phyloP scores from a whole-genome alignment of 1,140 invertebrate species.

The Heliothis subflexa region DNA sequence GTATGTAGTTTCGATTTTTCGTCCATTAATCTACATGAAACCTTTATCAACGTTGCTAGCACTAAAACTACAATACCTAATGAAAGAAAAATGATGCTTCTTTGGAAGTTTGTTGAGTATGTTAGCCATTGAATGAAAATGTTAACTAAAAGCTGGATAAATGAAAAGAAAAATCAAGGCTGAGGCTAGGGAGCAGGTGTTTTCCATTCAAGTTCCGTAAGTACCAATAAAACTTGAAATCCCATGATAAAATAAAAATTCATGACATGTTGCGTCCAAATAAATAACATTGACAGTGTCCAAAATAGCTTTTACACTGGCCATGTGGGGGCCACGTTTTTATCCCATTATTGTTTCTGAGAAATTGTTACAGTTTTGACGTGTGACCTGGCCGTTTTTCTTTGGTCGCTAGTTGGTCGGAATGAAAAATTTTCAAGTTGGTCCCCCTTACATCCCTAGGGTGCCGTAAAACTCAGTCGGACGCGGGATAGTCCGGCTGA shows the following conservation, averaged over 20 bases:
- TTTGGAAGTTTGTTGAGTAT: not conserved
- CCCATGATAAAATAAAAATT: constrained; percentile 84
- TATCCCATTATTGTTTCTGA: constrained; percentile 85
- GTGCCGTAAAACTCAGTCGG: constrained; percentile 81
- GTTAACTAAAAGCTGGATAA: not conserved
- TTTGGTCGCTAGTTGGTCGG: constrained; percentile 73
- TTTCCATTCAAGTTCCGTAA: constrained; percentile 58
- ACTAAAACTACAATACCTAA: no score
- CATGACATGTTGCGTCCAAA: constrained; percentile 76
- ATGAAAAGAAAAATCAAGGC: not conserved
- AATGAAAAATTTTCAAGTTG: constrained; percentile 85
- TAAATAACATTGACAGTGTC: constrained; percentile 85
- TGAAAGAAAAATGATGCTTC: no score
- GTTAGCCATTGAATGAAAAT: no score
- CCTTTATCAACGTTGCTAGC: no score
- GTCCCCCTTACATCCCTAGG: constrained; percentile 73
- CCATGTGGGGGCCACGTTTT: constrained; percentile 70
- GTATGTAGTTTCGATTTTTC: no score
- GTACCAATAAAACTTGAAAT: constrained; percentile 81
- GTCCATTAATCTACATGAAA: no score
- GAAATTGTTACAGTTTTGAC: constrained; percentile 86
- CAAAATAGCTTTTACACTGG: constrained; percentile 82
- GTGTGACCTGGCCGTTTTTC: constrained; percentile 84
- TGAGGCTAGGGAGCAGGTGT: constrained; percentile 49
- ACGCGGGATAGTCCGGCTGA: constrained; percentile 70